These are phyloP conservation scores for Heteromormyrus szaboi DNA, from an alignment of 2,797 vertebrate species.

Conservation along the genomic window DNA sequence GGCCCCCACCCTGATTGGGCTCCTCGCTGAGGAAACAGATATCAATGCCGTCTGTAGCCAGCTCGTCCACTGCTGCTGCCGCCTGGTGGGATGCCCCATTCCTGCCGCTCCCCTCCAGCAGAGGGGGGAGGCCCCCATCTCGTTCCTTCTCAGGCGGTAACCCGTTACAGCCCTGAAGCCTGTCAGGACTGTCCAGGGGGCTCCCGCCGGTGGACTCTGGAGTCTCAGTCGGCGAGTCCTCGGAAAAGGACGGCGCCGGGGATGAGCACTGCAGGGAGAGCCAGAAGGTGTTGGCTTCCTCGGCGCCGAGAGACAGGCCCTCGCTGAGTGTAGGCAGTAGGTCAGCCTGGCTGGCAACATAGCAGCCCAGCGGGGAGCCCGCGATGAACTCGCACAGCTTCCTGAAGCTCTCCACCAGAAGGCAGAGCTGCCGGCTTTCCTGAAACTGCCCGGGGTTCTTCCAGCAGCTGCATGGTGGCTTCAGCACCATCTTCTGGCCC, in stretches of 20 bases:
- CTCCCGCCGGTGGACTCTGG: slow-evolving; percentile 53
- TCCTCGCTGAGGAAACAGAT: slow-evolving; percentile 81
- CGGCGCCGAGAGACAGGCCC: slow-evolving; percentile 74
- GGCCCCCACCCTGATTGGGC: slow-evolving; percentile 78
- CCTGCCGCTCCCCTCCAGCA: slow-evolving; percentile 45
- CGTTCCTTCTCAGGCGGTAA: slow-evolving; percentile 69
- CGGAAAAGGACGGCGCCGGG: slow-evolving; percentile 67
- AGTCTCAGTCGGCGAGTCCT: slow-evolving; percentile 55
- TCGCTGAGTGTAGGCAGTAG: slow-evolving; percentile 87
- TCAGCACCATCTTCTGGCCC: slow-evolving; percentile 99
- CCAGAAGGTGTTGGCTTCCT: slow-evolving; percentile 59
- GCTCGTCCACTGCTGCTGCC: slow-evolving; percentile 59
- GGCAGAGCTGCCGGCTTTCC: slow-evolving; percentile 89
- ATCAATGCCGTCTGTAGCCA: slow-evolving; percentile 77
- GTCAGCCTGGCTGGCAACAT: slow-evolving; percentile 88
- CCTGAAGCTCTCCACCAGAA: slow-evolving; percentile 93
- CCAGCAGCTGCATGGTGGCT: slow-evolving; percentile 98
- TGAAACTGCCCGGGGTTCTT: slow-evolving; percentile 97
- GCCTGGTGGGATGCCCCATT: slow-evolving; percentile 25
- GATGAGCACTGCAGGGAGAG: slow-evolving; percentile 57
- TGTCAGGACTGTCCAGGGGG: slow-evolving; percentile 71
- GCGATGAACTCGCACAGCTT: slow-evolving; percentile 94
- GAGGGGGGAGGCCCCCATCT: slow-evolving; percentile 66
- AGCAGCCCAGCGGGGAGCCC: slow-evolving; percentile 81
- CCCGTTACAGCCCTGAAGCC: slow-evolving; percentile 86